phyloP scores from a whole-genome alignment of 2,888 invertebrate species.

The Alloplasta piceator region DNA sequence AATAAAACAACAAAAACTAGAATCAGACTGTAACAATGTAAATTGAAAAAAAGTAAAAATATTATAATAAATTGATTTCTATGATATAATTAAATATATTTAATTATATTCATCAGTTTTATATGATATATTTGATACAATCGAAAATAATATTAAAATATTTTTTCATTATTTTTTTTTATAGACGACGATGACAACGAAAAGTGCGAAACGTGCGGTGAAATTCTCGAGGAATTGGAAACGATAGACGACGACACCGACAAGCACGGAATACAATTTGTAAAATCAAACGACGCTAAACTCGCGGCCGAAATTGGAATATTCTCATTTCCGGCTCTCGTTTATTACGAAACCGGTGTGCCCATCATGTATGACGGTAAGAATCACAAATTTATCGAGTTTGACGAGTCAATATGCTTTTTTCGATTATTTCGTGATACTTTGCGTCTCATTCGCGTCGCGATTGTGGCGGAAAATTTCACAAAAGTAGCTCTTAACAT shows the following conservation, averaged over 20 bases:
- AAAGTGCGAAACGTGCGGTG: constrained; percentile 92
- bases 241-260: constrained; percentile 97
- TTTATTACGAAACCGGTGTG: constrained; percentile 96
- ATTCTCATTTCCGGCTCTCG: constrained; percentile 95
- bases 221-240: constrained; percentile 94
- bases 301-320: constrained; percentile 96
- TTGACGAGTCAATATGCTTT: too few species aligned
- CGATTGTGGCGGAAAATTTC: too few species aligned
- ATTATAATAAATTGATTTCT: too few species aligned
- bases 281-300: constrained; percentile 95
- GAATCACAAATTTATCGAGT: constrained; percentile 75
- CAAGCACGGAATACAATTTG: constrained; percentile 96
- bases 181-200: constrained; percentile 93
- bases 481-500: too few species aligned
- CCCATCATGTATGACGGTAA: constrained; percentile 98
- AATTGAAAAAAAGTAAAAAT: not conserved
- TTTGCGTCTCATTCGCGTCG: too few species aligned
- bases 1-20: constrained; percentile 52
- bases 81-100: too few species aligned
- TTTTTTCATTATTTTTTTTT: constrained; percentile 12
- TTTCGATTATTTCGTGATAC: too few species aligned
- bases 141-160: not conserved
- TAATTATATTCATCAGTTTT: too few species aligned
- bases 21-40: not conserved
- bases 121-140: too few species aligned